Percentiles rank a stretch among this genome's conserved stretches.
Conservation (phyloP, 2,113 vertebrate species). For the Pelecanus crispus region DNA sequence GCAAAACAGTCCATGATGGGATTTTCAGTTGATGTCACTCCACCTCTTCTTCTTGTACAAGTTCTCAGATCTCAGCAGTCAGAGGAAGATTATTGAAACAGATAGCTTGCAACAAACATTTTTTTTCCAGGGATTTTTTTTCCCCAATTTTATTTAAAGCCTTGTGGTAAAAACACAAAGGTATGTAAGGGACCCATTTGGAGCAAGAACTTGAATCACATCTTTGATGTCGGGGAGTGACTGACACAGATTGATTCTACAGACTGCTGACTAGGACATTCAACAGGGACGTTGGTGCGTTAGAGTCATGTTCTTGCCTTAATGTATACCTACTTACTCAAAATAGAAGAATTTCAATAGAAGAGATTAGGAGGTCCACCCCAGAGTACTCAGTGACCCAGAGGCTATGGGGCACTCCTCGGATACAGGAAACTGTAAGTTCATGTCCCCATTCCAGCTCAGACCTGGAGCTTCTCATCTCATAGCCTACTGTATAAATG, state of each 20-base stretch:
- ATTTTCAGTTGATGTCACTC: background rate
- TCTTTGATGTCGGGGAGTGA: background rate
- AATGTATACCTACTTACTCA: background rate
- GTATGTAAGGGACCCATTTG: background rate
- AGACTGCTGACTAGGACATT: background rate
- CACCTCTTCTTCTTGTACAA: background rate
- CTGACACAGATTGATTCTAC: background rate
- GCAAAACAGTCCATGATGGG: background rate
- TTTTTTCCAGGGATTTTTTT: background rate
- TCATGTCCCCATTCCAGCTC: background rate
- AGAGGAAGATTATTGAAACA: background rate
- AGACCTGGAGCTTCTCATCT: background rate
- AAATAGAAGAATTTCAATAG: background rate
- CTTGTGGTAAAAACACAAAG: background rate
- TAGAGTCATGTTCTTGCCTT: background rate
- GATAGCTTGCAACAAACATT: background rate
- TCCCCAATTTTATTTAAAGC: background rate
- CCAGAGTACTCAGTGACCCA: background rate
- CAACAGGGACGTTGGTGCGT: background rate
- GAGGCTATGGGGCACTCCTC: background rate
- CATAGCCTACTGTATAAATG: background rate
- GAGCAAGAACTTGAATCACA: background rate
- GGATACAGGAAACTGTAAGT: background rate
- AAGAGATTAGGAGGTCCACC: background rate
- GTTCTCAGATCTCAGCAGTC: background rate